Evolutionary conservation across 2,888 invertebrate genomes (phyloP).

Genomic region (Laspeyria flexula): DNA sequence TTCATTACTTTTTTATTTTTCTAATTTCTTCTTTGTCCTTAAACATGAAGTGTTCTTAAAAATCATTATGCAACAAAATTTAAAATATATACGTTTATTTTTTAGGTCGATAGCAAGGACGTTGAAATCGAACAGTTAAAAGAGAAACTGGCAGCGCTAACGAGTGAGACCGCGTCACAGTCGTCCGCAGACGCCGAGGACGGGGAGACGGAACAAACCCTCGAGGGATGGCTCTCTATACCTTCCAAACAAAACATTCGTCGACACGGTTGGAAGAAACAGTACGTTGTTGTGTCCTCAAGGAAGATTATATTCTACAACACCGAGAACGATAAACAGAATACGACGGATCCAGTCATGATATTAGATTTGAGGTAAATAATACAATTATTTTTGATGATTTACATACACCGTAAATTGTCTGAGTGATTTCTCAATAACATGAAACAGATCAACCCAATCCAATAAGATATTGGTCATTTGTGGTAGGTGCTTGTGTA

Average conservation of each 20-base stretch:
- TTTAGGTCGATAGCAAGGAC: conserved; percentile 95
- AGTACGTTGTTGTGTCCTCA: conserved; percentile 98
- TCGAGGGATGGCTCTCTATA: conserved; percentile 98
- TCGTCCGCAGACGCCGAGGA: conserved; percentile 96
- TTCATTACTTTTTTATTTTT: too few relatives aligned
- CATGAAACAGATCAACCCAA: too few relatives aligned
- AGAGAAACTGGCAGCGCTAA: conserved; percentile 92
- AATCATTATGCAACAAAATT: too few relatives aligned
- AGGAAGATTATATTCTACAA: conserved; percentile 99
- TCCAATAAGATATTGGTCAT: too few relatives aligned
- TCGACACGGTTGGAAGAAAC: conserved; percentile 98
- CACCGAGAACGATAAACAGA: conserved; percentile 96
- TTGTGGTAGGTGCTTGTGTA: too few relatives aligned
- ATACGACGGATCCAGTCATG: conserved; percentile 97
- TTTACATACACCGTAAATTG: too few relatives aligned
- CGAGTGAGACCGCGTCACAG: conserved; percentile 95
- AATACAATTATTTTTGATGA: not conserved
- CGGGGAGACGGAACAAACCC: conserved; percentile 91
- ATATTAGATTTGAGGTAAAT: conserved; percentile 97
- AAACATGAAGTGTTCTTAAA: too few relatives aligned
- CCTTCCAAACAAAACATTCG: conserved; percentile 98
- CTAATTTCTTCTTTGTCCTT: too few relatives aligned
- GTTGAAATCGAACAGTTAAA: conserved; percentile 97
- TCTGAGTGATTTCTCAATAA: too few relatives aligned
- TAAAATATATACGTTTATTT: too few relatives aligned